Base-by-base conservation (phyloP, 2,888 invertebrate genomes). In the Agonopterix arenella region DNA sequence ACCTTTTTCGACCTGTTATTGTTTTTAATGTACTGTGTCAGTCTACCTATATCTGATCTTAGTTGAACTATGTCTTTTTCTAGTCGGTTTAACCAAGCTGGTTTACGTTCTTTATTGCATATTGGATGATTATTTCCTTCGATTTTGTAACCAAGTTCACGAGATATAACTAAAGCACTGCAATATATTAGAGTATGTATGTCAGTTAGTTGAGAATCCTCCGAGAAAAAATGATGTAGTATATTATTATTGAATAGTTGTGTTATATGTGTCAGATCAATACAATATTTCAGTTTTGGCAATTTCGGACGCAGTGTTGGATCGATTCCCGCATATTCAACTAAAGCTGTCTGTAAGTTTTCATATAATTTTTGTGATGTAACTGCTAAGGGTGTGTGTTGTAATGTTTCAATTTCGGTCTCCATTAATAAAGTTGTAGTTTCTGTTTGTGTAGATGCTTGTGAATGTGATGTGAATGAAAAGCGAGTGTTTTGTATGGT, bases 141-240 rank as follows among this genome's bases (percentile, higher is more conserved):
- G n/a, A 54, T 50, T 48, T 52, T 58, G 41, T 52, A 54, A 53
- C 53, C 2, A 46, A n/a, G n/a, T n/a, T n/a, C n/a, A n/a, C n/a
- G n/a, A n/a, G n/a, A n/a, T n/a, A n/a, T n/a, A n/a, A n/a, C 48
- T 41, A 54, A 9, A 4, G 56, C 59, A 36, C 45, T 48, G 43
- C 57, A 59, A 18, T 56, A 57, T 18, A 56, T 48, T 0, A 57
- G 16, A n/a, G 56, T 56, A 18, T 59, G 56, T 28, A 52, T 45
- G 11, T 53, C 52, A 45, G 11, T 44, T 0, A 45, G 36, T 40
- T 44, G 4, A 8, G 16, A 16, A 16, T 44, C 44, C 8, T 13
- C 10, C 4, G 44, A 10, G 8, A 45, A 11, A 42, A 45, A 52
- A 11, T 48, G 38, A 2, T 1, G 2, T 8, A 52, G 36, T 16